Conservation (phyloP, 2,113 vertebrate genomes). For the Tragelaphus imberbis region DNA sequence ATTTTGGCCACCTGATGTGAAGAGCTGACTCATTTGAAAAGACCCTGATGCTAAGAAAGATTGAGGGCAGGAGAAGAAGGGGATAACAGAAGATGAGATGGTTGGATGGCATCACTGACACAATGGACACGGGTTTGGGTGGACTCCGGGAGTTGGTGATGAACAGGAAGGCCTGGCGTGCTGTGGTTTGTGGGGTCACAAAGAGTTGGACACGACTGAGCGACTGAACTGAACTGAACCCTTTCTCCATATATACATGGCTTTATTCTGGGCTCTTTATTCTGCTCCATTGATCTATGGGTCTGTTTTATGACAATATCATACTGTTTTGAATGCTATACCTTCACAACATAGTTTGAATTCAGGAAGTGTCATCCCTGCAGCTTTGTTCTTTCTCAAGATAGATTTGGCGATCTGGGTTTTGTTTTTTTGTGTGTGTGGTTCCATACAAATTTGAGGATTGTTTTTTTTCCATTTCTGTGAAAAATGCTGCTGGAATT, state of each 20-base stretch:
- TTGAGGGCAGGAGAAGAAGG: no score
- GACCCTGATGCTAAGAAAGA: no score
- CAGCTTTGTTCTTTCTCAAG: neutral
- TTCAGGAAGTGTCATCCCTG: neutral
- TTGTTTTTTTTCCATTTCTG: neutral
- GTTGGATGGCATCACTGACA: no score
- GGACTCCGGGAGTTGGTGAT: no score
- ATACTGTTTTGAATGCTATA: neutral
- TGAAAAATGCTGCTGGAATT: neutral
- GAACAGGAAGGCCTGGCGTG: no score
- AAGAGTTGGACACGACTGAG: no score
- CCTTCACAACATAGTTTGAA: neutral
- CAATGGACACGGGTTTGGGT: no score
- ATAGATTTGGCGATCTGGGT: neutral
- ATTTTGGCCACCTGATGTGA: no score
- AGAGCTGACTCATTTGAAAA: no score
- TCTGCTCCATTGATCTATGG: neutral
- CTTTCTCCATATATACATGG: neutral
- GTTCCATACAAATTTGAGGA: neutral
- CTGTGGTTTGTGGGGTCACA: no score
- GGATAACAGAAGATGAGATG: no score
- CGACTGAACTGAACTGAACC: no score
- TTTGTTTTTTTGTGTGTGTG: neutral
- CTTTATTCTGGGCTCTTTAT: neutral
- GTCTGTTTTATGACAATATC: neutral